phyloP scores from a whole-genome alignment of 2,888 invertebrate genomes.

The Acronicta aceris region DNA sequence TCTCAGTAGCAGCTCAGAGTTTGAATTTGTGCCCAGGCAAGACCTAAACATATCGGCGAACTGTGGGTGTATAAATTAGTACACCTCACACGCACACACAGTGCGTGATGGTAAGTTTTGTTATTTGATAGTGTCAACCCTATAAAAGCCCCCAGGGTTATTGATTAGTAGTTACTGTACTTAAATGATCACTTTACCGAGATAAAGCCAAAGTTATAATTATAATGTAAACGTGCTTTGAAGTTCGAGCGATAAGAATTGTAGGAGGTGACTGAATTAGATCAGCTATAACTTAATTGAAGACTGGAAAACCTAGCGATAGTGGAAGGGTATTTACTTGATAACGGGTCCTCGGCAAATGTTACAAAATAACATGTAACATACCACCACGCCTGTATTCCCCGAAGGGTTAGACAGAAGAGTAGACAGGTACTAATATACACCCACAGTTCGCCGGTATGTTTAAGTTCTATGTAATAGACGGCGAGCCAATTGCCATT shows the following conservation, averaged over 20 bases:
- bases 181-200: constrained; percentile 68
- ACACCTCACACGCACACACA: too few relatives aligned
- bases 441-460: too few relatives aligned
- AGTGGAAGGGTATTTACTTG: constrained; percentile 22
- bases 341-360: constrained; percentile 11
- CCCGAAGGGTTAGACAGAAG: too few relatives aligned
- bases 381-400: too few relatives aligned
- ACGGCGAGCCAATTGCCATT: too few relatives aligned
- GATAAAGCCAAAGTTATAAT: constrained; percentile 66
- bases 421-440: too few relatives aligned
- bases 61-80: too few relatives aligned
- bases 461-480: too few relatives aligned
- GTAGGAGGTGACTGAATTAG: constrained; percentile 46
- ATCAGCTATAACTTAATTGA: constrained; percentile 54
- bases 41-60: too few relatives aligned
- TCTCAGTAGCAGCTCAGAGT: too few relatives aligned
- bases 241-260: constrained; percentile 56
- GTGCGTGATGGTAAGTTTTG: too few relatives aligned
- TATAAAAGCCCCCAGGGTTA: constrained; percentile 69
- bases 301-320: constrained; percentile 32
- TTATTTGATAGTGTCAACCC: constrained; percentile 40
- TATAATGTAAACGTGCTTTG: constrained; percentile 62
- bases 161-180: constrained; percentile 76
- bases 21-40: too few relatives aligned
- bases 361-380: neutral